Conservation (phyloP, 2,888 invertebrate species). For the Uropetala carovei region DNA sequence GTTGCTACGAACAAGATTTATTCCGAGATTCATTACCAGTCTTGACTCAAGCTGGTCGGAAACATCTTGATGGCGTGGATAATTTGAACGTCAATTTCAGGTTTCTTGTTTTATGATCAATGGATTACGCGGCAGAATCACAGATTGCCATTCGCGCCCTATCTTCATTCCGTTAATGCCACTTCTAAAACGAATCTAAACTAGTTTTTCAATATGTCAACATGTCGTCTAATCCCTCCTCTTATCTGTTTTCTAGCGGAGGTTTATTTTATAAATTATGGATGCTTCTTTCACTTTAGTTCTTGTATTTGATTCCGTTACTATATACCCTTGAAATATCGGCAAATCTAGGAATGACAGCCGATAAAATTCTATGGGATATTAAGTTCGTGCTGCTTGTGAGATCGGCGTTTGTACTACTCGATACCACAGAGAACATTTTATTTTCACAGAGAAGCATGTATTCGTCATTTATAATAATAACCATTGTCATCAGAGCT, state of each 20-base stretch:
- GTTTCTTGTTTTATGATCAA: slow-evolving; percentile 46
- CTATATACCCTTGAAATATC: no score
- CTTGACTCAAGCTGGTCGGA: slow-evolving; percentile 21
- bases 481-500: no score
- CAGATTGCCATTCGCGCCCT: background rate
- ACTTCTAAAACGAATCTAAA: background rate
- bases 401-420: no score
- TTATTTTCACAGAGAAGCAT: no score
- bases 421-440: no score
- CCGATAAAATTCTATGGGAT: background rate
- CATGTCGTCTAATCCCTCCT: background rate
- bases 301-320: background rate
- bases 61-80: slow-evolving; percentile 44
- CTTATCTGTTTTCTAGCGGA: background rate
- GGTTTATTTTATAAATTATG: background rate
- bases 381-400: background rate
- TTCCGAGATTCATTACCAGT: slow-evolving; percentile 37
- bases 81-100: slow-evolving; percentile 39
- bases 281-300: background rate
- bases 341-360: no score
- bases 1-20: background rate
- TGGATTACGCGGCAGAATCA: slow-evolving; percentile 39
- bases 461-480: no score
- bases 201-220: slow-evolving; percentile 15
- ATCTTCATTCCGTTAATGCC: slow-evolving; percentile 12